phyloP scores from a whole-genome alignment of 2,888 invertebrate species.

The Molorchus minor region DNA sequence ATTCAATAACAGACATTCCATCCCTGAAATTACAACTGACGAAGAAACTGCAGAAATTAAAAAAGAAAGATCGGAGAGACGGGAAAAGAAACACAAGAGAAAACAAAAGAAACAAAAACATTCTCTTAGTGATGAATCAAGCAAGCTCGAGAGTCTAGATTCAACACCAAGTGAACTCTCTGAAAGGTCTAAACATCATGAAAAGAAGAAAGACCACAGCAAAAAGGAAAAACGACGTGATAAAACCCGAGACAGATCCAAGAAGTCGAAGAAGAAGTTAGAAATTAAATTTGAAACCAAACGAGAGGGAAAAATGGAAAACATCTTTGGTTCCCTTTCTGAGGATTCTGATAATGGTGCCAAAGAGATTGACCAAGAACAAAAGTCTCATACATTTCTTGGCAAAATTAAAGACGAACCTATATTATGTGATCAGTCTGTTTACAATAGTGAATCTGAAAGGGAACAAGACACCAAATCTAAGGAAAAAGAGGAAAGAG shows the following conservation, averaged over 20 bases:
- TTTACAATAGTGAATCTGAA: constrained; percentile 67
- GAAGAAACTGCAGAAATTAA: constrained; percentile 53
- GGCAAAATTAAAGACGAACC: constrained; percentile 33
- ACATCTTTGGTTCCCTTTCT: constrained; percentile 86
- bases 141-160: constrained; percentile 59
- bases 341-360: constrained; percentile 68
- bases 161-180: constrained; percentile 47
- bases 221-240: constrained; percentile 72
- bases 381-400: constrained; percentile 44
- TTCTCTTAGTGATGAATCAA: constrained; percentile 68
- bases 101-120: constrained; percentile 83
- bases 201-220: constrained; percentile 61
- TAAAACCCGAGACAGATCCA: constrained; percentile 68
- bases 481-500: constrained; percentile 45
- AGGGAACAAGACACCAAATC: constrained; percentile 49
- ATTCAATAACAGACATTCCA: constrained; percentile 48
- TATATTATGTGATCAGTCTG: constrained; percentile 48
- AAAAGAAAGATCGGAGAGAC: constrained; percentile 64
- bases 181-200: constrained; percentile 56
- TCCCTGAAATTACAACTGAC: constrained; percentile 55
- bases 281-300: constrained; percentile 65
- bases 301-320: constrained; percentile 85
- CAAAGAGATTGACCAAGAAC: constrained; percentile 48
- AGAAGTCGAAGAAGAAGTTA: constrained; percentile 66
- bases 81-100: constrained; percentile 82